Evolutionary conservation across 2,888 invertebrate species (phyloP).

Genomic region (Byasa hedistus): DNA sequence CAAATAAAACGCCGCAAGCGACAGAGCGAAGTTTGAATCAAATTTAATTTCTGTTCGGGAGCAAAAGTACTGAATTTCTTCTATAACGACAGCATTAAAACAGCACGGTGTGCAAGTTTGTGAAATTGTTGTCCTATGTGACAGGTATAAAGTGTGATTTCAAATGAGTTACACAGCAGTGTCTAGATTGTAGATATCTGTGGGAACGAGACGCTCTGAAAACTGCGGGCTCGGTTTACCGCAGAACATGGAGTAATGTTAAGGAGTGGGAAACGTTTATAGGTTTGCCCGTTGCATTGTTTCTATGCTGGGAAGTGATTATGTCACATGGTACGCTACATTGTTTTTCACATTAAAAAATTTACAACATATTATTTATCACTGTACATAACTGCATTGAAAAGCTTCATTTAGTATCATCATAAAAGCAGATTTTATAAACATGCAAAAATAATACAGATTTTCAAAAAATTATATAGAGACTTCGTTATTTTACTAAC

Average conservation of each 20-base stretch:
- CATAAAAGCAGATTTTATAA: not conserved
- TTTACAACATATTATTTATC: not conserved
- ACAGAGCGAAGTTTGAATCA: slow-evolving; percentile 19
- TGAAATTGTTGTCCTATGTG: slow-evolving; percentile 13
- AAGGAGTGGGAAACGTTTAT: slow-evolving; percentile 32
- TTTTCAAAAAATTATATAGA: too few relatives aligned
- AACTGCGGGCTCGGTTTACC: slow-evolving; percentile 46
- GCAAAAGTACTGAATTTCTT: slow-evolving; percentile 19
- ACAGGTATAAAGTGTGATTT: slow-evolving; percentile 23
- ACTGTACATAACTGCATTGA: not conserved
- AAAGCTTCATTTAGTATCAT: not conserved
- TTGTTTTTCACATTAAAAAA: not conserved
- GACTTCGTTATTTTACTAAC: not conserved
- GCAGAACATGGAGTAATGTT: slow-evolving; percentile 31
- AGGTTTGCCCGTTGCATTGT: slow-evolving; percentile 30
- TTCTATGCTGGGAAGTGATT: slow-evolving; percentile 17
- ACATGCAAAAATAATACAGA: not conserved
- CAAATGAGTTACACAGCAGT: slow-evolving; percentile 19
- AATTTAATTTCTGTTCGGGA: slow-evolving; percentile 4
- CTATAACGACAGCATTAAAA: slow-evolving; percentile 14
- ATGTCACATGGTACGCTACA: not conserved
- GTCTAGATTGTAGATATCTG: slow-evolving; percentile 43
- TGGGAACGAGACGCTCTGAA: slow-evolving; percentile 62
- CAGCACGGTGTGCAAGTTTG: slow-evolving; percentile 16
- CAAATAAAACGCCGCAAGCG: slow-evolving; percentile 17